A percentile compares a stretch with the other conserved stretches of the same genome.
phyloP scores from a whole-genome alignment of 2,888 invertebrate species.

The Cerceris ruficornis region DNA sequence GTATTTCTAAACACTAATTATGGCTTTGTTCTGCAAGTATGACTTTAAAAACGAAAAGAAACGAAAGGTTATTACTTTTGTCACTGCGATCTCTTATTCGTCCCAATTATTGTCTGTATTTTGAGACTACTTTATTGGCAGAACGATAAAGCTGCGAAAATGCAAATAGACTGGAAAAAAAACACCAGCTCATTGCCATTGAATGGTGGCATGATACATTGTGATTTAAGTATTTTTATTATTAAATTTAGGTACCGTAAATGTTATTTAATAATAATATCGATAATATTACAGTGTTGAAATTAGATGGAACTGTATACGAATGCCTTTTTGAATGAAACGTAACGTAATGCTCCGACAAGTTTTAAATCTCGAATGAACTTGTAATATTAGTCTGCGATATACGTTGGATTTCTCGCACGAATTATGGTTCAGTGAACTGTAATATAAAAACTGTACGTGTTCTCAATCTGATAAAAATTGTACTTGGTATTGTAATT shows the following conservation, averaged over 20 bases:
- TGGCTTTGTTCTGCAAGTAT: conserved; percentile 47
- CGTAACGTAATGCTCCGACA: conserved; percentile 60
- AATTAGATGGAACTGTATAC: conserved; percentile 64
- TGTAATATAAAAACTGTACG: conserved; percentile 11
- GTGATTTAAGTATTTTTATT: conserved; percentile 80
- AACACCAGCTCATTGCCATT: conserved; percentile 64
- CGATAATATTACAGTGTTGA: conserved; percentile 74
- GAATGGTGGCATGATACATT: conserved; percentile 72
- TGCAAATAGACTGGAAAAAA: conserved; percentile 66
- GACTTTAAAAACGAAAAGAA: conserved; percentile 13
- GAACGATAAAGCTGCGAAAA: conserved; percentile 58
- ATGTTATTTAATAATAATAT: conserved; percentile 79
- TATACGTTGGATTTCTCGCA: conserved; percentile 23
- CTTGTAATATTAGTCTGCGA: conserved; percentile 11
- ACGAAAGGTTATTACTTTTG: conserved; percentile 49
- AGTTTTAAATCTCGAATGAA: conserved; percentile 30
- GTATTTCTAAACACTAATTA: conserved; percentile 44
- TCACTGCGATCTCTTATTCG: conserved; percentile 62
- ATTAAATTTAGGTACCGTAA: conserved; percentile 77
- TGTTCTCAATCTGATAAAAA: conserved; percentile 24
- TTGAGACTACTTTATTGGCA: conserved; percentile 42
- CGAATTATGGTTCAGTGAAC: conserved; percentile 8
- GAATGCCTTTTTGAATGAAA: conserved; percentile 68
- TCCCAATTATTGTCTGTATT: conserved; percentile 47
- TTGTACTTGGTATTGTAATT: conserved; percentile 37